Base-by-base conservation (phyloP, 2,888 invertebrate genomes). In the Parascotia fuliginaria region DNA sequence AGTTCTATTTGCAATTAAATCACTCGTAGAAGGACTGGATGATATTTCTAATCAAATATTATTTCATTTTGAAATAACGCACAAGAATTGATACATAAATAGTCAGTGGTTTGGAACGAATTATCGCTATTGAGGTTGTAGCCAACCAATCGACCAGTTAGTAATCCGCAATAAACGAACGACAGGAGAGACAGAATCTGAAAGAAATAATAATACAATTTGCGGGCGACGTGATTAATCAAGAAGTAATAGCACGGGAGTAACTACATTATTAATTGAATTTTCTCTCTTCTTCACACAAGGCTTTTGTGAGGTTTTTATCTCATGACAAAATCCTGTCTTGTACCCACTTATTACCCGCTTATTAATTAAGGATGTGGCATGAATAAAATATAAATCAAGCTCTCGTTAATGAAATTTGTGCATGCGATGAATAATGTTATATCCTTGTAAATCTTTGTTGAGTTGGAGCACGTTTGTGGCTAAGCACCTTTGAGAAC, bases 141-240 rank as follows among this genome's bases (percentile, higher is more conserved):
- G 44, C 52, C 54, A 65, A 39, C 40, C 51, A 56, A 43, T 63
- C 49, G 56, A 49, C 47, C 57, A 52, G 46, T 56, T 48, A 58
- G 50, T 66, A 63, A 65, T 66, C 51, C 50, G 43, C 40, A 51
- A 53, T 66, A 51, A 64, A 60, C 53, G 64, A 60, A 38, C 42
- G 39, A 44, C 51, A 41, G 37, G 39, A 42, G 39, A 50, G 12
- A 42, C 42, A 40, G 42, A 50, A 50, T 54, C 41, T 55, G 41
- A 52, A 60, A 63, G 54, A 66, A 66, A 54, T 65, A 56, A 45
- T 53, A 70, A 65, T 53, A 61, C 61, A 60, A 61, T 65, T 70
- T 70, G 70, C 54, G 59, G 54, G 63, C 65, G 74, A 78, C 77
- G 73, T 71, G 73, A 77, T 79, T 79, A 77, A 78, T 80, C 70